Evolutionary conservation across 2,888 invertebrate species (phyloP).

Genomic region (Aphrophora alni): DNA sequence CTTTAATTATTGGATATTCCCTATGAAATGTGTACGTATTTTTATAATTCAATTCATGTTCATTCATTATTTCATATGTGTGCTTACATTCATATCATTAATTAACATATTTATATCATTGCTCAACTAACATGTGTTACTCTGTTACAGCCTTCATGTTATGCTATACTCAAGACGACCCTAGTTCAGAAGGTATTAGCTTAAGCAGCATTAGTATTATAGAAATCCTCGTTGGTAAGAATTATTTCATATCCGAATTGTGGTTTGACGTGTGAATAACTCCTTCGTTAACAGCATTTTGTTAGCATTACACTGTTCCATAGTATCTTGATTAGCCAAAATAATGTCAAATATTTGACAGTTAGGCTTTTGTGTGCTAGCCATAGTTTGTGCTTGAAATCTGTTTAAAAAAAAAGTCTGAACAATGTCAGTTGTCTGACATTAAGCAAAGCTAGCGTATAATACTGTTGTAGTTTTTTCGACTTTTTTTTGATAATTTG

Average conservation of each 20-base stretch:
- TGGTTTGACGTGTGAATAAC: conserved; percentile 9
- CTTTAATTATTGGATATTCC: too few species aligned
- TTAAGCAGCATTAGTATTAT: conserved; percentile 54
- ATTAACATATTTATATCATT: not conserved
- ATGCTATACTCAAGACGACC: conserved; percentile 92
- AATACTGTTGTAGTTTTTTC: not conserved
- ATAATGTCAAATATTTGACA: not conserved
- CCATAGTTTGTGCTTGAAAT: not conserved
- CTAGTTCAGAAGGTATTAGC: conserved; percentile 83
- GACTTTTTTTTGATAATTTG: not conserved
- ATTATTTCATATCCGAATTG: conserved; percentile 27
- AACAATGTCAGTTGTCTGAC: not conserved
- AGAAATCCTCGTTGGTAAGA: conserved; percentile 54
- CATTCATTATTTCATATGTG: not conserved
- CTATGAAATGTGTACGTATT: too few species aligned
- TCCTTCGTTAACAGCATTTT: not conserved
- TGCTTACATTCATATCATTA: not conserved
- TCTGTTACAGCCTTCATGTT: conserved; percentile 91
- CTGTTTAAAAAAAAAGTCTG: not conserved
- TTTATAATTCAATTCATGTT: too few species aligned
- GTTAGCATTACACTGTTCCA: not conserved
- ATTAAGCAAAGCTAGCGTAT: not conserved
- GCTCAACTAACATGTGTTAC: conserved; percentile 52
- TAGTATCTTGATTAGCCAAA: not conserved
- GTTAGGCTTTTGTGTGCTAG: not conserved